A percentile compares a stretch with the other conserved stretches of the same genome.
Conservation (phyloP, 2,113 vertebrate genomes). For the Strix uralensis region DNA sequence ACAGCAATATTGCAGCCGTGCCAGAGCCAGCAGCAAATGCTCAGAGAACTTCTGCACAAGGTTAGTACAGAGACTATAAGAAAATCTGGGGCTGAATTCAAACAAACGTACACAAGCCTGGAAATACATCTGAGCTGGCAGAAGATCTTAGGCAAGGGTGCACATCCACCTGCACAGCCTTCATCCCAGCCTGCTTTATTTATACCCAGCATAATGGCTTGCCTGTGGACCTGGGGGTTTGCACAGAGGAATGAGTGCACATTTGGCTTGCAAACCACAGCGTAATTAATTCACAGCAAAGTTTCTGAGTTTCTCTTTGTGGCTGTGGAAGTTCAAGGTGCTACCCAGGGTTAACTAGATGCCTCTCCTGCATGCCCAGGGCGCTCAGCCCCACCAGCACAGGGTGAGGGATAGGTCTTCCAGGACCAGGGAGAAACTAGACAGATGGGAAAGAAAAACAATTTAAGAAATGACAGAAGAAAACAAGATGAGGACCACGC, state of each 20-base stretch:
- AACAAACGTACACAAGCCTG: neutral
- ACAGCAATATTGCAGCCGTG: neutral
- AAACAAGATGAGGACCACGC: neutral
- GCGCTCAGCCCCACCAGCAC: neutral
- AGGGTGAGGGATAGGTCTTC: neutral
- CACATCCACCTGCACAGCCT: neutral
- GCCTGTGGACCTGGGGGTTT: neutral
- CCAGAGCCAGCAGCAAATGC: neutral
- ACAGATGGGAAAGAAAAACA: neutral
- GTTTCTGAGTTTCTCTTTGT: neutral
- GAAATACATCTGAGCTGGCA: neutral
- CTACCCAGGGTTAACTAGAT: neutral
- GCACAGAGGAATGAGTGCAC: neutral
- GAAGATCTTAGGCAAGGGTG: neutral
- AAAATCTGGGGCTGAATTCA: neutral
- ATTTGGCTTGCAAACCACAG: neutral
- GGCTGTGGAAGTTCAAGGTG: neutral
- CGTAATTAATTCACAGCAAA: neutral
- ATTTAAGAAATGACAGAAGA: neutral
- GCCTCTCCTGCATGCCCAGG: accelerated
- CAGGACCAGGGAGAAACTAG: neutral
- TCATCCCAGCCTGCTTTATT: neutral
- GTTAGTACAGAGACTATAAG: neutral
- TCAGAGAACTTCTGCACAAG: neutral
- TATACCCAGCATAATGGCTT: neutral